Percentiles rank a stretch among this genome's conserved stretches.
Conservation (phyloP, 2,888 invertebrate species). For the Brachycybe producta region DNA sequence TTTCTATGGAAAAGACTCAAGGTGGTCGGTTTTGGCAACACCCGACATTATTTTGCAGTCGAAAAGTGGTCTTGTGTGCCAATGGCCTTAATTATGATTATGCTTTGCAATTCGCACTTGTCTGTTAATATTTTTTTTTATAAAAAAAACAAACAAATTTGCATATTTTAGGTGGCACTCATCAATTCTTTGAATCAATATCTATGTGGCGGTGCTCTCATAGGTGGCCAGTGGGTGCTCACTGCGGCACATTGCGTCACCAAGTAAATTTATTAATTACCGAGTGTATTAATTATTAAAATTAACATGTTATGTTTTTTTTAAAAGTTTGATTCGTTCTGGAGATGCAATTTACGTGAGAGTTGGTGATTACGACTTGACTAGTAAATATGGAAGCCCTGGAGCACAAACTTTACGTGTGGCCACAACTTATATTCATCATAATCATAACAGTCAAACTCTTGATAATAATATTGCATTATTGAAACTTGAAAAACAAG, state of each 20-base stretch:
- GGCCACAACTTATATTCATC: constrained; percentile 86
- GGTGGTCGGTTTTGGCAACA: no score
- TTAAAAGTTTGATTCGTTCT: constrained; percentile 69
- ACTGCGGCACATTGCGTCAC: constrained; percentile 90
- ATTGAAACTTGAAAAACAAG: constrained; percentile 74
- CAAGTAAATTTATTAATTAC: constrained; percentile 48
- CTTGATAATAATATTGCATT: constrained; percentile 87
- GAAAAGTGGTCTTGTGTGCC: no score
- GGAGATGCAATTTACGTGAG: constrained; percentile 87
- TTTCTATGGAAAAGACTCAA: no score
- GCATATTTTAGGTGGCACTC: constrained; percentile 63
- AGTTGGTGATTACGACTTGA: constrained; percentile 83
- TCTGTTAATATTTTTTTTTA: no score
- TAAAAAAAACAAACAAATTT: no score
- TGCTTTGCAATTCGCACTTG: no score
- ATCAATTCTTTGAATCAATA: constrained; percentile 89
- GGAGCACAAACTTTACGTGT: constrained; percentile 81
- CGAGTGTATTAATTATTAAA: background rate
- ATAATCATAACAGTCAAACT: constrained; percentile 89
- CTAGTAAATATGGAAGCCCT: constrained; percentile 76
- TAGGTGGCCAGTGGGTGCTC: constrained; percentile 86
- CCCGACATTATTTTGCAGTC: no score
- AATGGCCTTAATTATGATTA: no score
- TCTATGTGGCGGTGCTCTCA: constrained; percentile 80
- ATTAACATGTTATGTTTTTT: background rate